Evolutionary conservation across 1,140 invertebrate species (phyloP).

Genomic region (Aphaenogaster rudis): DNA sequence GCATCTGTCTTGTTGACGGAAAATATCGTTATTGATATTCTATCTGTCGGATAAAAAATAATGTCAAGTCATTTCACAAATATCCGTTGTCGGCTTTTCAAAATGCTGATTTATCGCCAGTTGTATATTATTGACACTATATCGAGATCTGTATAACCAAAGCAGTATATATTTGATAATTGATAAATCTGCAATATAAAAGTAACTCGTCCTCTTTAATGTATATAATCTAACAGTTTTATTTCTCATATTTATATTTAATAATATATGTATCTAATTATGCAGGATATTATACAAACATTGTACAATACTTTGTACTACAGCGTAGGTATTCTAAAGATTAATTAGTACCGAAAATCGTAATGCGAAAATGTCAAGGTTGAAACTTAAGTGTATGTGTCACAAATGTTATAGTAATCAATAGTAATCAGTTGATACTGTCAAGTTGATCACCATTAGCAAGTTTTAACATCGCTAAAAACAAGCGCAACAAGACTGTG

Average conservation of each 20-base stretch:
- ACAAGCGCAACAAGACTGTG: not conserved
- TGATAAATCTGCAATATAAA: not conserved
- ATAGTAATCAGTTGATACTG: not conserved
- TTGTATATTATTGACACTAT: not conserved
- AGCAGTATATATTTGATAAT: not conserved
- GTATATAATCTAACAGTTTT: not conserved
- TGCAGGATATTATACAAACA: not conserved
- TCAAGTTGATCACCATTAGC: not conserved
- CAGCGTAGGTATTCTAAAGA: not conserved
- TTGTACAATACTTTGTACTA: not conserved
- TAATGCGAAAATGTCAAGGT: not conserved
- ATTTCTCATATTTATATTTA: not conserved
- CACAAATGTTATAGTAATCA: not conserved
- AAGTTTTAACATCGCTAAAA: not conserved
- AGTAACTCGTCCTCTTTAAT: not conserved
- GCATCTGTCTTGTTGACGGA: not conserved
- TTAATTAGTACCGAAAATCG: not conserved
- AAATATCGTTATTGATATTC: conserved; percentile 38
- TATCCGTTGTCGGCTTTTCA: not conserved
- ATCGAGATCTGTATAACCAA: not conserved
- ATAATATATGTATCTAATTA: not conserved
- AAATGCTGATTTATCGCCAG: not conserved
- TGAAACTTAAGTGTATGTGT: not conserved
- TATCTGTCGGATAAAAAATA: conserved; percentile 1
- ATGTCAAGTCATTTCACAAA: not conserved